These are phyloP conservation scores for Cactoblastis cactorum DNA, from an alignment of 2,888 invertebrate genomes.

Conservation along the genomic window DNA sequence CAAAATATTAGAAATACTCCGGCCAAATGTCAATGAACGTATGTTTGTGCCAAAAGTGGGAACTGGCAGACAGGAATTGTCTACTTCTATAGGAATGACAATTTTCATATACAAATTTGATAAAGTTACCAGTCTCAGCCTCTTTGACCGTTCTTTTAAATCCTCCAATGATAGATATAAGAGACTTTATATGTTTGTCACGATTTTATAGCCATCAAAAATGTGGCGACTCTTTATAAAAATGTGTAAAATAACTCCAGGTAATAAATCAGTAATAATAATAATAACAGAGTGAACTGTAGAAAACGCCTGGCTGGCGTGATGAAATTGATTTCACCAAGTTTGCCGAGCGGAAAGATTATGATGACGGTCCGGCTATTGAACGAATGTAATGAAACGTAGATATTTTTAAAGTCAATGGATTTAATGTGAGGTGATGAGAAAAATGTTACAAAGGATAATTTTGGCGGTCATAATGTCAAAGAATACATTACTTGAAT, in stretches of 20 bases:
- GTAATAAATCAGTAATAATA: not conserved
- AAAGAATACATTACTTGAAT: not conserved
- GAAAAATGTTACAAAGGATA: not conserved
- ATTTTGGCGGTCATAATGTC: not conserved
- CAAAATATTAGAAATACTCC: not conserved
- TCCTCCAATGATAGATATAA: too few species aligned
- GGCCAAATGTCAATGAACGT: constrained; percentile 9
- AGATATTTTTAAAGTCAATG: not conserved
- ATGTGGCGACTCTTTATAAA: too few species aligned
- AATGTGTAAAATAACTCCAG: too few species aligned
- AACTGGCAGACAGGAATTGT: not conserved
- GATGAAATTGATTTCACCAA: not conserved
- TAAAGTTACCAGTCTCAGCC: too few species aligned
- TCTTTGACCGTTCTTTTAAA: too few species aligned
- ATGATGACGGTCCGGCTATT: not conserved
- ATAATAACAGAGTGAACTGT: not conserved
- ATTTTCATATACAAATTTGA: not conserved
- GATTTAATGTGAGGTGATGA: not conserved
- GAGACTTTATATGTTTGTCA: too few species aligned
- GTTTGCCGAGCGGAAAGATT: not conserved
- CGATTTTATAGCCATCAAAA: too few species aligned
- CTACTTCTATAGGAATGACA: too few species aligned
- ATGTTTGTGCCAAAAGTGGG: constrained; percentile 6
- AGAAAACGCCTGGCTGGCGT: not conserved
- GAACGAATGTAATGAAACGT: not conserved